Conservation (phyloP, 2,888 invertebrate species). For the Drosophila paramelanica region DNA sequence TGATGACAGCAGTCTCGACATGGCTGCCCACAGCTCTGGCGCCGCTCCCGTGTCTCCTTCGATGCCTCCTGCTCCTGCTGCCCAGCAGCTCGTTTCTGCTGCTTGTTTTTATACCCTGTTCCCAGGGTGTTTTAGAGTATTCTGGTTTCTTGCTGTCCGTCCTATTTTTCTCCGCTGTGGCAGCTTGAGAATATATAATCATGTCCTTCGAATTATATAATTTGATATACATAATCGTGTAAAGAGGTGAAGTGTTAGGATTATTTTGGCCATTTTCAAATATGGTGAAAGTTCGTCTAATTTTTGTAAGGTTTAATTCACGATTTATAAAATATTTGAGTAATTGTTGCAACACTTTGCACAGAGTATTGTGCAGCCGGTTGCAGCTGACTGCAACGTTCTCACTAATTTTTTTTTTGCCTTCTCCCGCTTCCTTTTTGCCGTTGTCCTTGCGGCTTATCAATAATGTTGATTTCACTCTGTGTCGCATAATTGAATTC, state of each 20-base stretch:
- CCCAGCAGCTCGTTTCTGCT: slow-evolving; percentile 8
- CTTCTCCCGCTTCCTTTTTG: slow-evolving; percentile 26
- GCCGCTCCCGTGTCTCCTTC: not conserved
- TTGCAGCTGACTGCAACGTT: not conserved
- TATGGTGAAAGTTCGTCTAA: no score
- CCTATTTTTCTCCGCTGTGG: no score
- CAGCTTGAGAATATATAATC: no score
- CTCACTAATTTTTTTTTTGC: slow-evolving; percentile 3
- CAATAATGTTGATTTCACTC: slow-evolving; percentile 82
- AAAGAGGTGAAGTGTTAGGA: no score
- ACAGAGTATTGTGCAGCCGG: not conserved
- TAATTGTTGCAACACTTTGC: not conserved
- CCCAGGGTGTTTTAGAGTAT: no score
- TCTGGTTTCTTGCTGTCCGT: no score
- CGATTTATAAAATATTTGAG: no score
- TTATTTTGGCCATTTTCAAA: no score
- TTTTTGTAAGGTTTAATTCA: no score
- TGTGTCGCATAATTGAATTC: slow-evolving; percentile 82
- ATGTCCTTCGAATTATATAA: no score
- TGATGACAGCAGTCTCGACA: slow-evolving; percentile 39
- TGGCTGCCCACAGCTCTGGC: slow-evolving; percentile 21
- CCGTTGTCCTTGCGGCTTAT: slow-evolving; percentile 82
- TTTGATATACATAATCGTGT: no score
- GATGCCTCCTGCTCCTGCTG: slow-evolving; percentile 5
- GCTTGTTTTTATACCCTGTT: not conserved